A percentile compares a stretch with the other conserved stretches of the same genome.
These are phyloP conservation scores for Escarpia spicata DNA, from an alignment of 2,888 invertebrate genomes.

Conservation along the genomic window DNA sequence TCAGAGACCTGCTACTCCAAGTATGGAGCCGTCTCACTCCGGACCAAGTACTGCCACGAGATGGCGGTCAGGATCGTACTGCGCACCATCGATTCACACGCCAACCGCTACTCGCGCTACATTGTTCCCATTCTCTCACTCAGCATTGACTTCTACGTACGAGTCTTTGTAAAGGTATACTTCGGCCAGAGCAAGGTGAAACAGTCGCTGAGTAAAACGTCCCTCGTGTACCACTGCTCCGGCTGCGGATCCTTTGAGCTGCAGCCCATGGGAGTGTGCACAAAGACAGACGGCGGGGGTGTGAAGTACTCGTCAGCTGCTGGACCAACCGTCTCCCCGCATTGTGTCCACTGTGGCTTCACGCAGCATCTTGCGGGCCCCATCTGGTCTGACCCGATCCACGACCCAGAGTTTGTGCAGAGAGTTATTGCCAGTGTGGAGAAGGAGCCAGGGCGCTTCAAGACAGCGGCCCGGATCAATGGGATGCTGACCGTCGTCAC, in stretches of 20 bases:
- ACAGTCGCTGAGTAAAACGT: conserved; percentile 78
- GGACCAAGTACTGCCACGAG: conserved; percentile 84
- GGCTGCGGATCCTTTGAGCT: conserved; percentile 86
- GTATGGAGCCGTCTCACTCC: conserved; percentile 90
- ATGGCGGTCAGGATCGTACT: conserved; percentile 94
- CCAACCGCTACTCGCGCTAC: conserved; percentile 77
- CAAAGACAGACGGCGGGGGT: conserved; percentile 52
- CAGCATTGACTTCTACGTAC: conserved; percentile 95
- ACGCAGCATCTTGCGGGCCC: conserved; percentile 86
- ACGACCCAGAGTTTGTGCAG: conserved; percentile 80
- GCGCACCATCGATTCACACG: conserved; percentile 88
- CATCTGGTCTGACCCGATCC: conserved; percentile 89
- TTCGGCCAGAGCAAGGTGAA: conserved; percentile 87
- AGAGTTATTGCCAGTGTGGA: conserved; percentile 70
- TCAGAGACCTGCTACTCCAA: conserved; percentile 93
- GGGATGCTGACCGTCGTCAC: conserved; percentile 75
- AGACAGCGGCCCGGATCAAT: conserved; percentile 75
- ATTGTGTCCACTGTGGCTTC: conserved; percentile 72
- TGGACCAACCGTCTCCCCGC: conserved; percentile 75
- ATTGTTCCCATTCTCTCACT: conserved; percentile 90
- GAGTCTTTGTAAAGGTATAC: conserved; percentile 88
- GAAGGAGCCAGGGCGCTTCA: conserved; percentile 67
- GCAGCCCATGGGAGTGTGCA: conserved; percentile 76
- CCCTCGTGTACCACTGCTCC: conserved; percentile 87
- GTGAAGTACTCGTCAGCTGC: conserved; percentile 76